These are phyloP conservation scores for Ornithoptera alexandrae DNA, from an alignment of 2,888 invertebrate genomes.

Conservation along the genomic window DNA sequence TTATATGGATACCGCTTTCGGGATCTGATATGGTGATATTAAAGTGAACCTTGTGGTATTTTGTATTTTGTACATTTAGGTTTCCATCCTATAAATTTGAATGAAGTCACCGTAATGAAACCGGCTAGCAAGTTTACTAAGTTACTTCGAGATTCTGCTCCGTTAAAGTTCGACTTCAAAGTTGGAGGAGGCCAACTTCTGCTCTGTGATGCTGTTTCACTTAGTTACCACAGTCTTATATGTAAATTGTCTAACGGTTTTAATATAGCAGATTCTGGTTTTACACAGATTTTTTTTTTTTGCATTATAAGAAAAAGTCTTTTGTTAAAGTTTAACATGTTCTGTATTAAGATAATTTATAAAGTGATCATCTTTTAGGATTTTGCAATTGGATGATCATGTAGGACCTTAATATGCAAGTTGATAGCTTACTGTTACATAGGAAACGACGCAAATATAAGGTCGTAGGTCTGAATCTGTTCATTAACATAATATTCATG, in stretches of 20 bases:
- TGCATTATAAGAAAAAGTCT: too few relatives aligned
- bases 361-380: too few relatives aligned
- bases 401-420: too few relatives aligned
- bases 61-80: neutral
- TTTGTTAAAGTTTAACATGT: too few relatives aligned
- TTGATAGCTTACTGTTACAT: too few relatives aligned
- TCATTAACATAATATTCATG: too few relatives aligned
- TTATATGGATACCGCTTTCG: slow-evolving; percentile 20
- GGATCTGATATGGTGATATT: neutral
- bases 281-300: too few relatives aligned
- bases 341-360: too few relatives aligned
- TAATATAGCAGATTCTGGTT: neutral
- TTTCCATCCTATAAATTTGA: neutral
- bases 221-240: slow-evolving; percentile 9
- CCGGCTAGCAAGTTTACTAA: slow-evolving; percentile 9
- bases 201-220: slow-evolving; percentile 12
- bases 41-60: neutral
- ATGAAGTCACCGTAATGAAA: slow-evolving; percentile 9
- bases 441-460: too few relatives aligned
- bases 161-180: slow-evolving; percentile 15
- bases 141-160: slow-evolving; percentile 7
- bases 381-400: too few relatives aligned
- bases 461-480: too few relatives aligned
- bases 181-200: slow-evolving; percentile 14
- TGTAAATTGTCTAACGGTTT: neutral